These are phyloP conservation scores for Radopholus similis DNA, from an alignment of 1,140 invertebrate species.

Conservation along the genomic window DNA sequence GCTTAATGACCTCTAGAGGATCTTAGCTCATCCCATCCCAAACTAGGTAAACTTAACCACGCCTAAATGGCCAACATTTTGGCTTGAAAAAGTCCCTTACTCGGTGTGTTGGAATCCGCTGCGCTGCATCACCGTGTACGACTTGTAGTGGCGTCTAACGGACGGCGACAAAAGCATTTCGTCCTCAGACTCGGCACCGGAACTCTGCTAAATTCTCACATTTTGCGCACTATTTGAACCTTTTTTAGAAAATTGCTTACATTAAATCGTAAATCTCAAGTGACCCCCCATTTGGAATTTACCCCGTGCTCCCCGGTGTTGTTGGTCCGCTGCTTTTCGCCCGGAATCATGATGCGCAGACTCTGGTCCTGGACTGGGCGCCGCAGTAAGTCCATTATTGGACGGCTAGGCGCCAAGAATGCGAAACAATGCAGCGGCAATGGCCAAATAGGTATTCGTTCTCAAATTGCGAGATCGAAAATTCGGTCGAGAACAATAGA, in stretches of 20 bases:
- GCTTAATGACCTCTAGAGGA: too few species aligned
- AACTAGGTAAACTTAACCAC: too few species aligned
- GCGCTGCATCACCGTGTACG: constrained; percentile 57
- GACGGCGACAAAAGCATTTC: constrained; percentile 38
- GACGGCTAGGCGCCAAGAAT: too few species aligned
- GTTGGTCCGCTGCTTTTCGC: constrained; percentile 5
- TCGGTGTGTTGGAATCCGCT: constrained; percentile 56
- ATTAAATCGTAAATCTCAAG: too few species aligned
- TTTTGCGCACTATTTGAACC: too few species aligned
- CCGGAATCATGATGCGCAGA: constrained; percentile 52
- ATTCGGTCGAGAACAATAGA: too few species aligned
- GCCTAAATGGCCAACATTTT: not conserved
- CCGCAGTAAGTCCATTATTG: constrained; percentile 45
- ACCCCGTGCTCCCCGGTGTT: constrained; percentile 11
- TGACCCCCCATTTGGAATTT: too few species aligned
- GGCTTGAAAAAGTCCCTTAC: constrained; percentile 25
- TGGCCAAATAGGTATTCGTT: too few species aligned
- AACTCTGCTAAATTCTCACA: constrained; percentile 30
- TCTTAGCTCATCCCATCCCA: too few species aligned
- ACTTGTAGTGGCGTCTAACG: constrained; percentile 49
- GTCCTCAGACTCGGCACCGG: constrained; percentile 24
- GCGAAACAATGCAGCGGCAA: too few species aligned
- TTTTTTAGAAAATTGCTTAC: too few species aligned
- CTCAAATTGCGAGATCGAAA: too few species aligned
- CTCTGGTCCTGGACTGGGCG: constrained; percentile 47